These are phyloP conservation scores for Lasioglossum lativentre DNA, from an alignment of 2,888 invertebrate species.

Conservation along the genomic window DNA sequence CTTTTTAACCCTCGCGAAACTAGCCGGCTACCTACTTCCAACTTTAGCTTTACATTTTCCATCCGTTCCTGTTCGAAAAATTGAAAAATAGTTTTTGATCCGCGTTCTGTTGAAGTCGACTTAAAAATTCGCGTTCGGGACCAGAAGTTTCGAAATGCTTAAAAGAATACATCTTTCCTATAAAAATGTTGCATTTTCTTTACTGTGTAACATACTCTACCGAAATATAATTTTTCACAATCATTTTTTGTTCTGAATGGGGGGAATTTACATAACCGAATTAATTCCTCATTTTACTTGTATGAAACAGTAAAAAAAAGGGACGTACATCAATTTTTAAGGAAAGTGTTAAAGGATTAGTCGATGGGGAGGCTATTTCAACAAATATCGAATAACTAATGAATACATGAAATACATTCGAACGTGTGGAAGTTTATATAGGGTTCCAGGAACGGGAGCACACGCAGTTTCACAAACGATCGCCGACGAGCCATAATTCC, in stretches of 20 bases:
- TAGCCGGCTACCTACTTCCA: background rate
- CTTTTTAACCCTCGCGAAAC: background rate
- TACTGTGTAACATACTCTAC: background rate
- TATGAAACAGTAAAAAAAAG: too few relatives aligned
- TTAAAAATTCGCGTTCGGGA: background rate
- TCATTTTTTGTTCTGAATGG: too few relatives aligned
- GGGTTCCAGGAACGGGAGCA: background rate
- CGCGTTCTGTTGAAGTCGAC: background rate
- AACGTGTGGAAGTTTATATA: conserved; percentile 12
- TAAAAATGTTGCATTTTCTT: background rate
- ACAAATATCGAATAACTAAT: background rate
- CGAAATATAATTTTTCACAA: too few relatives aligned
- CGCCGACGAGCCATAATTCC: conserved; percentile 22
- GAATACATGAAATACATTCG: background rate
- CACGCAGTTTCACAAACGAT: conserved; percentile 12
- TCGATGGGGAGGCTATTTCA: background rate
- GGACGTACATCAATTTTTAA: background rate
- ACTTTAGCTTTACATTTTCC: background rate
- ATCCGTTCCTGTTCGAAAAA: background rate
- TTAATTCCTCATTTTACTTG: too few relatives aligned
- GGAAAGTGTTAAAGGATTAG: background rate
- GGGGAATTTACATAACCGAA: too few relatives aligned
- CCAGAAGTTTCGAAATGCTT: background rate
- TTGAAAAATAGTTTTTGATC: background rate
- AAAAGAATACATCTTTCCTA: background rate